Evolutionary conservation across 2,113 vertebrate species (phyloP).

Genomic region (Coreoperca whiteheadi): DNA sequence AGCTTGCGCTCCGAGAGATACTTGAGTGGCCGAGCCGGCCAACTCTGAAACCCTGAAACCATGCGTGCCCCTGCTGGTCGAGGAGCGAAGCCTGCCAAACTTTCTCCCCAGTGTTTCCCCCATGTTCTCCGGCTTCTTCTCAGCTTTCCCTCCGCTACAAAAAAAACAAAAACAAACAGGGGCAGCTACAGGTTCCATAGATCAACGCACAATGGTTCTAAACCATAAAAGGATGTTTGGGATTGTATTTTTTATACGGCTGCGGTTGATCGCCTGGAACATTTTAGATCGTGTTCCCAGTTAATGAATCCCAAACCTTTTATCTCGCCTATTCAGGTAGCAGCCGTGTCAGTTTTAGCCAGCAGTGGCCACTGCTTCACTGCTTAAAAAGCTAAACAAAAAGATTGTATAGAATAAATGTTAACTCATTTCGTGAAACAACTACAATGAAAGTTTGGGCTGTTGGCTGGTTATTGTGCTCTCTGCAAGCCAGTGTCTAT

Average conservation of each 20-base stretch:
- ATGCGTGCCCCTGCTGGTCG: neutral
- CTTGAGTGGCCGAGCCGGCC: neutral
- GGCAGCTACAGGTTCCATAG: neutral
- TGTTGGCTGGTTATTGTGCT: too few relatives aligned
- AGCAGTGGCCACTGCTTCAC: neutral
- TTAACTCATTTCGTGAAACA: too few relatives aligned
- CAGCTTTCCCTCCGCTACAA: neutral
- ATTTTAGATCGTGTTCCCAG: neutral
- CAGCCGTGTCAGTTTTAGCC: neutral
- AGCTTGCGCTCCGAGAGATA: neutral
- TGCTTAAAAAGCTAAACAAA: neutral
- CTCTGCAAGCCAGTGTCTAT: neutral
- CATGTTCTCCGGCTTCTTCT: neutral
- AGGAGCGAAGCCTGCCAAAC: neutral
- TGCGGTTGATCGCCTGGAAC: neutral
- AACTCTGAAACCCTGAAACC: neutral
- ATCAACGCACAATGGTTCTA: neutral
- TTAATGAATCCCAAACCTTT: neutral
- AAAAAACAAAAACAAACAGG: conserved; percentile 6
- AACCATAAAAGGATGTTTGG: neutral
- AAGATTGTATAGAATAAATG: neutral
- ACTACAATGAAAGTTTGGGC: too few relatives aligned
- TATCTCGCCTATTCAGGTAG: too few relatives aligned
- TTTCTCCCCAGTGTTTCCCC: neutral
- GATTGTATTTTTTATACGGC: neutral